phyloP scores from a whole-genome alignment of 2,797 vertebrate genomes.

The Bovichtus variegatus region DNA sequence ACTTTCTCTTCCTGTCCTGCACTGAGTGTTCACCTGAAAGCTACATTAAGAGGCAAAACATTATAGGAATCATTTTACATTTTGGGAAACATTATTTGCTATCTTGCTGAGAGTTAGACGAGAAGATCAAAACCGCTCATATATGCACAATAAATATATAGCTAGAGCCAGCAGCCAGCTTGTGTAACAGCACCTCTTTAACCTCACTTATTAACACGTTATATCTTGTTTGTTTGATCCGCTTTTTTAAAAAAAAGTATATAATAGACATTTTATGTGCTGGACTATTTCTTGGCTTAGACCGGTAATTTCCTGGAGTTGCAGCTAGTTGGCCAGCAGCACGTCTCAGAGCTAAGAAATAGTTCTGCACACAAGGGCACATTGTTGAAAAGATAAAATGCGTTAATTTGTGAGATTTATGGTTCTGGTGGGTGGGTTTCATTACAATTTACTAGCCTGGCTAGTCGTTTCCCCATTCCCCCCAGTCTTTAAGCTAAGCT shows the following conservation, averaged over 20 bases:
- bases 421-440: too few relatives aligned
- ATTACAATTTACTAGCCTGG: too few relatives aligned
- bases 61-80: not conserved
- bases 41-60: not conserved
- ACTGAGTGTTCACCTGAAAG: not conserved
- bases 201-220: not conserved
- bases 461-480: too few relatives aligned
- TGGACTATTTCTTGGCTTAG: not conserved
- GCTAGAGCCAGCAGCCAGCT: too few relatives aligned
- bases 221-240: too few relatives aligned
- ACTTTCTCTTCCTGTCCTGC: not conserved
- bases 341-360: too few relatives aligned
- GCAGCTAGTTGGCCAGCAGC: too few relatives aligned
- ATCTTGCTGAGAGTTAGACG: not conserved
- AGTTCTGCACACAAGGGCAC: too few relatives aligned
- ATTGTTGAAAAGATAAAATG: too few relatives aligned
- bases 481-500: not conserved
- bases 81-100: not conserved
- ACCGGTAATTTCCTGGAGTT: not conserved
- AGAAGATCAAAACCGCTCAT: not conserved
- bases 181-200: not conserved
- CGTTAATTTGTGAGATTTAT: too few relatives aligned
- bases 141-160: not conserved
- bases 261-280: not conserved
- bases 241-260: too few relatives aligned